These are phyloP conservation scores for Macrobrachium nipponense DNA, from an alignment of 1,140 invertebrate genomes.

Conservation along the genomic window DNA sequence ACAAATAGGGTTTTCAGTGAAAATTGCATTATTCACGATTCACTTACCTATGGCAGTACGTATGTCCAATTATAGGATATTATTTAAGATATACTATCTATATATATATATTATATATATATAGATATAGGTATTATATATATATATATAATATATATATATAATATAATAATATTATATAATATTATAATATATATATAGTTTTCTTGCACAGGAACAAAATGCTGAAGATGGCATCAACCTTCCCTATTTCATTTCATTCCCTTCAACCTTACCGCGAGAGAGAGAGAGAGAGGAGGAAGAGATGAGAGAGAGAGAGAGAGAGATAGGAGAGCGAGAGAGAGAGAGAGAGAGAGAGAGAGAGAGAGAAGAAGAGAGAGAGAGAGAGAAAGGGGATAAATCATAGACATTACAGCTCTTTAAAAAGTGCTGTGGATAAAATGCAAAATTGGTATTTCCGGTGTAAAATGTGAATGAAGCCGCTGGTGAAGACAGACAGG, in stretches of 20 bases:
- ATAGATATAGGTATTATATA: conserved; percentile 18
- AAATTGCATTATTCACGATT: too few species aligned
- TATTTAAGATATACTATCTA: not conserved
- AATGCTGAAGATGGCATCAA: not conserved
- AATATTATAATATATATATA: not conserved
- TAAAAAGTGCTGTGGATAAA: not conserved
- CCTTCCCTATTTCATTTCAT: too few species aligned
- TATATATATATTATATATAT: conserved; percentile 10
- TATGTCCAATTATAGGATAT: too few species aligned
- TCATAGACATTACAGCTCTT: not conserved
- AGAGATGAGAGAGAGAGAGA: too few species aligned
- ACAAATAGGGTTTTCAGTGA: too few species aligned
- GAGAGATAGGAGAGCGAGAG: not conserved
- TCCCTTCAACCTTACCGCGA: too few species aligned
- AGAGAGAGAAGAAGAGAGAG: not conserved
- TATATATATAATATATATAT: conserved; percentile 9
- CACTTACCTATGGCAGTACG: too few species aligned
- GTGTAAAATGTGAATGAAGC: not conserved
- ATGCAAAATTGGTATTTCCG: not conserved
- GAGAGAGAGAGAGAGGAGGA: too few species aligned
- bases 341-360: conserved; percentile 15
- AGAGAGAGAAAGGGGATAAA: not conserved
- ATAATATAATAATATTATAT: not conserved
- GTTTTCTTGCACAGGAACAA: not conserved
- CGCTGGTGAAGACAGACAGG: not conserved